Conservation (phyloP, 2,113 vertebrate genomes). For the Actinemys pallida region DNA sequence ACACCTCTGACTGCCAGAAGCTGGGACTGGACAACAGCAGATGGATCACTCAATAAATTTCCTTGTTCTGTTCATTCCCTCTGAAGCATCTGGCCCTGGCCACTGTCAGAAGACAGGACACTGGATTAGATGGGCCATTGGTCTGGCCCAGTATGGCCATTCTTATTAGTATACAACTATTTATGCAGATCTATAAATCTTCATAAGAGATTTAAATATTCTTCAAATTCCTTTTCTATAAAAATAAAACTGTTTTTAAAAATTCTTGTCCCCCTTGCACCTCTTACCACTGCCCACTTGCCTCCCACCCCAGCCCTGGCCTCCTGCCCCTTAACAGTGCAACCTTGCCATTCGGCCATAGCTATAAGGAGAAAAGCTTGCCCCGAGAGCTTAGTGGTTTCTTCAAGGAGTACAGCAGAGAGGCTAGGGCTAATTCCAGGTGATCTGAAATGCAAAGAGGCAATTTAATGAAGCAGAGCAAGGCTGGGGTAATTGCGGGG, state of each 20-base stretch:
- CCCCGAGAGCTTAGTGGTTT: neutral
- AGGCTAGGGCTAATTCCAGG: neutral
- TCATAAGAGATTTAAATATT: neutral
- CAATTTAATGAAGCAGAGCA: accelerated
- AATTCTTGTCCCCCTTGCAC: accelerated
- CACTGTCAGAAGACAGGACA: neutral
- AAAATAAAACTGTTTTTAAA: neutral
- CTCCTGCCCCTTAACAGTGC: neutral
- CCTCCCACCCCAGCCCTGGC: neutral
- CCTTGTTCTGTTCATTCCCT: too few species aligned
- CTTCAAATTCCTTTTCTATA: neutral
- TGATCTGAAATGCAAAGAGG: neutral
- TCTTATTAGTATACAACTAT: neutral
- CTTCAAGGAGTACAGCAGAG: accelerated
- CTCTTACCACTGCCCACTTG: neutral
- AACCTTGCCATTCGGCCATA: neutral
- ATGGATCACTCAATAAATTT: too few species aligned
- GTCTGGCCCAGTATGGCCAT: neutral
- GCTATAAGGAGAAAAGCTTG: neutral
- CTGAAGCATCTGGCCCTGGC: too few species aligned
- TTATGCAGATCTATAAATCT: too few species aligned
- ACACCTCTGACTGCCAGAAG: too few species aligned
- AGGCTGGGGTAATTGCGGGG: constrained; percentile 41
- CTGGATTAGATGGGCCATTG: neutral
- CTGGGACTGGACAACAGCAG: too few species aligned